Evolutionary conservation across 37 sponge, comb jelly and placozoan genomes (phyloP), one percentile per base, ranked within the genome.

Genomic region (Ephydatia muelleri): DNA sequence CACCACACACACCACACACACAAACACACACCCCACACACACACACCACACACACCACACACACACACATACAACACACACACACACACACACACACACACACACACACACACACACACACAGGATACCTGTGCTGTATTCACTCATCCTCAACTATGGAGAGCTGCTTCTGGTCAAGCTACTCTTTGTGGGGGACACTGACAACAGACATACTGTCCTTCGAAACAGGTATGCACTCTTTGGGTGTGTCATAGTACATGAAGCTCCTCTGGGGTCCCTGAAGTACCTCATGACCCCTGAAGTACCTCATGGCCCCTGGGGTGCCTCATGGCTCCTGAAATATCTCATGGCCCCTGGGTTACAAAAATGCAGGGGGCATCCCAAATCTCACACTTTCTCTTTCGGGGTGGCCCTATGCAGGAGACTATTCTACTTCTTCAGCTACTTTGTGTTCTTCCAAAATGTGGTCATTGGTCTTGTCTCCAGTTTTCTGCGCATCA

Each of bases 401-500:
- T 16, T 21, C 16, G 12, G 57, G 57, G n/a, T n/a, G n/a, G n/a
- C n/a, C n/a, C n/a, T n/a, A n/a, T 78, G 38, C 26, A 80, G 80
- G 31, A 73, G 80, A 34, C 32, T 70, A n/a, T 86, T 79, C 72
- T 73, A 86, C 48, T 49, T 72, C 67, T 86, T 80, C 39, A 69
- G 64, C 16, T 80, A 49, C 34, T 30, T 81, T 29, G 12, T 80
- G 47, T 30, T 87, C 25, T 87, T 87, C 29, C 68, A 73, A 47
- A 87, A 87, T 32, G 38, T 65, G 19, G 72, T 87, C 27, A 82
- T 81, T 49, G 87, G 87, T 21, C 0, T 87, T 16, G n/a, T 48
- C 21, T 71, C 87, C n/a, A 68, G 82, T 6, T 29, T 87, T 2
- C 35, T 80, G 27, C 73, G 87, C 21, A 81, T 73, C n/a, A 25